A percentile compares a stretch with the other conserved stretches of the same genome.
phyloP scores from a whole-genome alignment of 1,140 invertebrate species.

The Berghia stephanieae region DNA sequence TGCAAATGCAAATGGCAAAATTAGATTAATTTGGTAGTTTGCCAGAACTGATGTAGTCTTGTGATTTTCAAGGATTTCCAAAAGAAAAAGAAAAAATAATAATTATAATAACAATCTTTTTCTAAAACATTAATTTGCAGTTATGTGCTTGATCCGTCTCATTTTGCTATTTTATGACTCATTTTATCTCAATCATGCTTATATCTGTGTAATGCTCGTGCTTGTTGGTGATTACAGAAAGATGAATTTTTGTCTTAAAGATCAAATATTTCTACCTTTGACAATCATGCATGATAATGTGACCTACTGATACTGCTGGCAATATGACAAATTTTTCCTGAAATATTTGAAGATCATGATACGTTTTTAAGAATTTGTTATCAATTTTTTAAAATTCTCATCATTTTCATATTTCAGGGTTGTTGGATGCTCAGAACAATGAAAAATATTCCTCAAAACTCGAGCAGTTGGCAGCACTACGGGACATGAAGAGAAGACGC shows the following conservation, averaged over 20 bases:
- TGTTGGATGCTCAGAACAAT: slow-evolving; percentile 34
- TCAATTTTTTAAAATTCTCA: not conserved
- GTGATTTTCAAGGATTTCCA: no score
- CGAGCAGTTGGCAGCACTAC: slow-evolving; percentile 52
- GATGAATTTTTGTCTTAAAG: not conserved
- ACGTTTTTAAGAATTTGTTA: not conserved
- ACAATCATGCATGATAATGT: no score
- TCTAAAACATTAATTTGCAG: no score
- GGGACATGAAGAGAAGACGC: slow-evolving; percentile 61
- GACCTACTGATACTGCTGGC: not conserved
- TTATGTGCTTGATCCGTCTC: no score
- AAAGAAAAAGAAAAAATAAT: no score
- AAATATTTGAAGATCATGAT: not conserved
- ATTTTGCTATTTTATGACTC: no score
- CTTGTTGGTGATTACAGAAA: not conserved
- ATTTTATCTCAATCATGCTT: no score
- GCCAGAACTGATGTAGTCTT: no score
- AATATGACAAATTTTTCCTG: not conserved
- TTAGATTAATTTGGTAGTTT: no score
- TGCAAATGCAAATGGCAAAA: no score
- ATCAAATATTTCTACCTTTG: not conserved
- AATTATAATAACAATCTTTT: no score
- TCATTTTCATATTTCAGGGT: slow-evolving; percentile 17
- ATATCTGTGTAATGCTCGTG: no score
- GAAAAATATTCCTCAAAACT: slow-evolving; percentile 46